Evolutionary conservation across 2,888 invertebrate species (phyloP), one percentile per base, ranked within the genome.

Genomic region (Oegoconia quadripuncta): DNA sequence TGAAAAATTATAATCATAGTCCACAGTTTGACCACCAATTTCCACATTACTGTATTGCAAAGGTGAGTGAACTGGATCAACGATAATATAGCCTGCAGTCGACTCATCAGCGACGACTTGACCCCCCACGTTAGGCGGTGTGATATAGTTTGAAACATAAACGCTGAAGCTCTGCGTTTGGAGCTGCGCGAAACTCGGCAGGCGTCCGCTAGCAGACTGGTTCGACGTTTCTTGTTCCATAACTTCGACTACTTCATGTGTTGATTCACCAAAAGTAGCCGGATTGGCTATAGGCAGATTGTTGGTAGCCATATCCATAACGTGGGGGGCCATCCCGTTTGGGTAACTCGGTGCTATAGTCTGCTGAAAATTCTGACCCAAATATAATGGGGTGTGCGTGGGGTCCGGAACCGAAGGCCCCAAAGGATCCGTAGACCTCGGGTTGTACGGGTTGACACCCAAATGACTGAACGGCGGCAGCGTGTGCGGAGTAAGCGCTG

Each of bases 311-410:
- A 88, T 92, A 92, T 89, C 90, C 91, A 90, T 92, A 93, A 92
- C 93, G 92, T 92, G 92, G 92, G 93, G 93, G 93, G 93, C 92
- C 91, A 91, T 91, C 91, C 89, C 93, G 93, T 93, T 93, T 93
- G 93, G 93, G 93, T 93, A 92, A 83, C 81, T 90, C 92, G 91
- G 87, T 75, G 84, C 79, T 90, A 90, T 80, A 84, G 80, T 86
- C 86, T 83, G 86, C 63, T 88, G 88, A 88, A 87, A 88, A 87
- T 88, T 88, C 84, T 88, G 88, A 83, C 80, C 77, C 88, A 89
- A 80, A 88, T 88, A 83, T 89, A 89, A 80, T 87, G 86, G 74
- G 78, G 89, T 88, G 88, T 84, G 89, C 87, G 84, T 89, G 89
- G 76, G 88, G 78, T 88, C 88, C 88, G 83, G 80, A 65, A 78